Percentiles rank a stretch among this genome's conserved stretches.
phyloP scores from a whole-genome alignment of 2,888 invertebrate genomes.

The Eumerus sabulonum region DNA sequence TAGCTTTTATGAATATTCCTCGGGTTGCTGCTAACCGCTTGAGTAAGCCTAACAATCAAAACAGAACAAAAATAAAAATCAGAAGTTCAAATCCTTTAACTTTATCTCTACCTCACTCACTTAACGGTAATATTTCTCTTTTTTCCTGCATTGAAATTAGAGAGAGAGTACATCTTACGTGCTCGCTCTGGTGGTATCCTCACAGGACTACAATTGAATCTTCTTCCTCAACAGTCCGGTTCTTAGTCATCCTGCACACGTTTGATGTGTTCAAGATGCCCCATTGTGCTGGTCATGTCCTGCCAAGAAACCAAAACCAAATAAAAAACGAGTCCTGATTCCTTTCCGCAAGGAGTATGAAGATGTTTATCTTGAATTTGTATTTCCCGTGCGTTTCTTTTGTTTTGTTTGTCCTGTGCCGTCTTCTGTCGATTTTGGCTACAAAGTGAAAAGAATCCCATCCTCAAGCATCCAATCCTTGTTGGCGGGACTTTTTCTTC shows the following conservation, averaged over 20 bases:
- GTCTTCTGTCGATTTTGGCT: slow-evolving; percentile 51
- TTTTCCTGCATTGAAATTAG: not conserved
- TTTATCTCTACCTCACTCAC: not conserved
- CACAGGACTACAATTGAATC: too few relatives aligned
- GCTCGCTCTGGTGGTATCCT: not conserved
- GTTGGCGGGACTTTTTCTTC: slow-evolving; percentile 42
- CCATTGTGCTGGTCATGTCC: slow-evolving; percentile 60
- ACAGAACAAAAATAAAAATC: too few relatives aligned
- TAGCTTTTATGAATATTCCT: too few relatives aligned
- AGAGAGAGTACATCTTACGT: slow-evolving; percentile 16
- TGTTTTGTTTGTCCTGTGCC: slow-evolving; percentile 37
- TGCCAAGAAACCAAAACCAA: slow-evolving; percentile 44
- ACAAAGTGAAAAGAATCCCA: slow-evolving; percentile 49
- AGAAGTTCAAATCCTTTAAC: not conserved
- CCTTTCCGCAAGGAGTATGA: slow-evolving; percentile 15
- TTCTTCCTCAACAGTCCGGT: not conserved
- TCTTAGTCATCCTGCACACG: slow-evolving; percentile 41
- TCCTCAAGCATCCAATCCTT: slow-evolving; percentile 27
- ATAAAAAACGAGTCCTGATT: slow-evolving; percentile 41
- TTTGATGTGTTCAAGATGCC: slow-evolving; percentile 20
- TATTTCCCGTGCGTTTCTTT: slow-evolving; percentile 49
- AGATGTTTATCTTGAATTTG: slow-evolving; percentile 65
- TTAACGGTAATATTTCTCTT: not conserved
- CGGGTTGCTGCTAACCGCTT: too few relatives aligned
- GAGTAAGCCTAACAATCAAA: too few relatives aligned